Evolutionary conservation across 2,888 invertebrate species (phyloP).

Genomic region (Rhyacophila evoluta): DNA sequence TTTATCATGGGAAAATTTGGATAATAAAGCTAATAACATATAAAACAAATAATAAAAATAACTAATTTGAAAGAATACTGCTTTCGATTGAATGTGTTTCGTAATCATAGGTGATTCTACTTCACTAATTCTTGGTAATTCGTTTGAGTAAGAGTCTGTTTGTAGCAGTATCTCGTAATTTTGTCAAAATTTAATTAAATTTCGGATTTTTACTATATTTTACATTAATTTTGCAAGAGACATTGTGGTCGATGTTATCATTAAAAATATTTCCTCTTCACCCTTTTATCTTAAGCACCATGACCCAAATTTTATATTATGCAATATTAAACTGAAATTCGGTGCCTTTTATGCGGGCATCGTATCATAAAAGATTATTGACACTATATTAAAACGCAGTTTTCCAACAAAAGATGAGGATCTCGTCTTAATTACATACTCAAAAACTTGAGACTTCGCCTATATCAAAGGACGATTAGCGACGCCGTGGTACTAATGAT

Average conservation of each 20-base stretch:
- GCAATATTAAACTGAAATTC: slow-evolving; percentile 14
- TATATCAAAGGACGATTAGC: slow-evolving; percentile 53
- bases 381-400: slow-evolving; percentile 29
- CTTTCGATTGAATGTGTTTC: too few relatives aligned
- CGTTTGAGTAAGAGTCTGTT: too few relatives aligned
- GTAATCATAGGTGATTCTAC: too few relatives aligned
- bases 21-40: too few relatives aligned
- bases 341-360: slow-evolving; percentile 16
- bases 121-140: too few relatives aligned
- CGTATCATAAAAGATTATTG: slow-evolving; percentile 17
- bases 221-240: background rate
- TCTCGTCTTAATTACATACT: slow-evolving; percentile 49
- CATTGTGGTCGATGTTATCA: background rate
- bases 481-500: slow-evolving; percentile 52
- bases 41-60: too few relatives aligned
- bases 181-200: too few relatives aligned
- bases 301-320: slow-evolving; percentile 24
- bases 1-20: too few relatives aligned
- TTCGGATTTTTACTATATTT: too few relatives aligned
- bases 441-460: slow-evolving; percentile 46
- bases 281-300: slow-evolving; percentile 1
- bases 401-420: slow-evolving; percentile 24
- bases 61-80: too few relatives aligned
- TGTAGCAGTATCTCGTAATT: too few relatives aligned
- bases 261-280: slow-evolving; percentile 7